phyloP scores from a whole-genome alignment of 2,888 invertebrate species.

The Caenorhabditis becei region DNA sequence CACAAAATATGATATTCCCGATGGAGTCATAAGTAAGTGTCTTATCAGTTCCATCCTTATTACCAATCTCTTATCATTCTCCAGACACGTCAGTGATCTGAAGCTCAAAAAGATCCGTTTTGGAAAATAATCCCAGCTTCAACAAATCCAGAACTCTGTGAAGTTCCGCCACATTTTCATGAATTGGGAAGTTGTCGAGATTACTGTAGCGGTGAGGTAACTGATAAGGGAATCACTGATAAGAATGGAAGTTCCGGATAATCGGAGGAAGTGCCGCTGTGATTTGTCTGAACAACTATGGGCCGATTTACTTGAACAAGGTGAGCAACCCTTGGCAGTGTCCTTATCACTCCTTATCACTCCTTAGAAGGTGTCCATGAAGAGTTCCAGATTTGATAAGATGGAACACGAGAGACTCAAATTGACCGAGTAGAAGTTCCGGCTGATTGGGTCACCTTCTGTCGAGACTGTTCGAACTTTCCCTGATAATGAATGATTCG shows the following conservation, averaged over 20 bases:
- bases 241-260: conserved; percentile 32
- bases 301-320: conserved; percentile 63
- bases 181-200: conserved; percentile 43
- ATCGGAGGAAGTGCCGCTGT: conserved; percentile 54
- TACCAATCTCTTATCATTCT: not conserved
- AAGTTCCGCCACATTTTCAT: conserved; percentile 29
- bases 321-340: no score
- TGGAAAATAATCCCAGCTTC: conserved; percentile 31
- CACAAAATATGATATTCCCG: conserved; percentile 65
- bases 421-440: no score
- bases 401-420: no score
- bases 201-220: conserved; percentile 45
- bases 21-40: conserved; percentile 46
- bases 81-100: conserved; percentile 45
- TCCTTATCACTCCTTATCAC: not conserved
- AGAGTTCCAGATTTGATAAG: no score
- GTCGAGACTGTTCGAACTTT: no score
- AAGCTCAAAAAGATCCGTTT: conserved; percentile 56
- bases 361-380: conserved; percentile 61
- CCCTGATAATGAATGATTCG: no score
- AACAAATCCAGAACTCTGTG: not conserved
- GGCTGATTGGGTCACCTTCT: no score
- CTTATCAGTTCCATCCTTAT: no score
- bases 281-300: conserved; percentile 55
- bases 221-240: not conserved